These are phyloP conservation scores for Protomyctophum bolini DNA, from an alignment of 2,113 vertebrate genomes.

Conservation along the genomic window DNA sequence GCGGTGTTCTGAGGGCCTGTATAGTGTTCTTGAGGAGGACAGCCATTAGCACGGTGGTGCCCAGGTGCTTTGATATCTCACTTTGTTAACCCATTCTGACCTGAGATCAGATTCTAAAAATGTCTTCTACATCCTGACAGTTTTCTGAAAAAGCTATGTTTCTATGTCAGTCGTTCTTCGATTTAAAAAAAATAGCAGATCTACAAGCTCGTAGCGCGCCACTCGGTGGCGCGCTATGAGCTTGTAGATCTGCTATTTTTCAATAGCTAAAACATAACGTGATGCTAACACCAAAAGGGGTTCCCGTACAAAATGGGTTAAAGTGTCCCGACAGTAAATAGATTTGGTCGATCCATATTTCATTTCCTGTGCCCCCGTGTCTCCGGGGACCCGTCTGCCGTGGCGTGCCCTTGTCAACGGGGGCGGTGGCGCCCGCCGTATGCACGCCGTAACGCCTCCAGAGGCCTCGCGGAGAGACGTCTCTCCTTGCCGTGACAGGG, in stretches of 20 bases:
- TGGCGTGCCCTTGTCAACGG: constrained; percentile 47
- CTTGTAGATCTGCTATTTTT: too few relatives aligned
- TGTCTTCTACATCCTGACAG: too few relatives aligned
- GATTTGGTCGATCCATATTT: constrained; percentile 63
- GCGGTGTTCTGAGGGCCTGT: not conserved
- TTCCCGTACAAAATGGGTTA: not conserved
- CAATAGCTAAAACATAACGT: too few relatives aligned
- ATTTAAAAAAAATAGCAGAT: too few relatives aligned
- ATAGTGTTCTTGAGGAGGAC: constrained; percentile 10
- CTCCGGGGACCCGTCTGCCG: constrained; percentile 29
- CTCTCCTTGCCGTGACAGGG: constrained; percentile 37
- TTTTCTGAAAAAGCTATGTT: too few relatives aligned
- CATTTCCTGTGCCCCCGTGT: constrained; percentile 52
- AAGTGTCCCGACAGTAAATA: constrained; percentile 61
- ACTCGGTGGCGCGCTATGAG: too few relatives aligned
- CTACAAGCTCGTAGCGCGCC: too few relatives aligned
- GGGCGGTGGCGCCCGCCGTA: not conserved
- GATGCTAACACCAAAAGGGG: too few relatives aligned
- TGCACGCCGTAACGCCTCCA: not conserved
- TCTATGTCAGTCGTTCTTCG: too few relatives aligned
- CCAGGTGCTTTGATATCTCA: constrained; percentile 35
- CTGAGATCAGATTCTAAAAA: too few relatives aligned
- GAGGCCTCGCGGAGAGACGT: constrained; percentile 23
- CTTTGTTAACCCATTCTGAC: constrained; percentile 16
- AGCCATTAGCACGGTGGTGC: constrained; percentile 4